Evolutionary conservation across 2,113 vertebrate genomes (phyloP).

Genomic region (Elephas maximus): DNA sequence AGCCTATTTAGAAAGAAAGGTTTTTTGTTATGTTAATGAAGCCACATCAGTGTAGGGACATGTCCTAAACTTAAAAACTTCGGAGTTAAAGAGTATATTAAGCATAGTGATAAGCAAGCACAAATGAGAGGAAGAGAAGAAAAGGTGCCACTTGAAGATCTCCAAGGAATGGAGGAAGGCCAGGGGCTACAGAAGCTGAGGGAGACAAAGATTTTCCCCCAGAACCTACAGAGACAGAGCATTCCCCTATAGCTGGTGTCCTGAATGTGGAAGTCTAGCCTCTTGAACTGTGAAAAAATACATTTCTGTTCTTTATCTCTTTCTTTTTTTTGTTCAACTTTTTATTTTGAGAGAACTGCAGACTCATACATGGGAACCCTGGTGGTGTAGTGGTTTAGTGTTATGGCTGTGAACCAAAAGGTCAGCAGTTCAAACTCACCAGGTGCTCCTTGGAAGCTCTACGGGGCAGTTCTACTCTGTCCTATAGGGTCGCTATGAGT

Average conservation of each 20-base stretch:
- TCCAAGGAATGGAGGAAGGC: not conserved
- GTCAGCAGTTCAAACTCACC: too few species aligned
- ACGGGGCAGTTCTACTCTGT: too few species aligned
- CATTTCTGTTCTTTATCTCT: not conserved
- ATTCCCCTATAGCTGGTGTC: not conserved
- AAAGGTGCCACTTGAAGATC: not conserved
- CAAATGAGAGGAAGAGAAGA: not conserved
- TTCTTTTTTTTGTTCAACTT: not conserved
- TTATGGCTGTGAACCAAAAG: too few species aligned
- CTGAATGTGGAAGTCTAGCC: not conserved
- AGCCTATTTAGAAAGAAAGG: not conserved
- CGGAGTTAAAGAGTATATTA: not conserved
- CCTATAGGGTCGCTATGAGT: too few species aligned
- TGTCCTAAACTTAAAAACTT: too few species aligned
- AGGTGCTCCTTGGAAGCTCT: too few species aligned
- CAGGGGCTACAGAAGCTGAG: too few species aligned
- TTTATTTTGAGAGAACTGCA: not conserved
- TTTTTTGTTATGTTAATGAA: not conserved
- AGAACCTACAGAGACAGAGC: not conserved
- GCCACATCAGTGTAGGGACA: not conserved
- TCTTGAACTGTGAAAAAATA: not conserved
- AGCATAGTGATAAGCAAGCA: not conserved
- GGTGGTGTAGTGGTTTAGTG: too few species aligned
- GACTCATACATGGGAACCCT: too few species aligned
- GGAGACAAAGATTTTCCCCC: too few species aligned